Evolutionary conservation across 2,113 vertebrate genomes (phyloP).

Genomic region (Apistogramma diplotaenia): DNA sequence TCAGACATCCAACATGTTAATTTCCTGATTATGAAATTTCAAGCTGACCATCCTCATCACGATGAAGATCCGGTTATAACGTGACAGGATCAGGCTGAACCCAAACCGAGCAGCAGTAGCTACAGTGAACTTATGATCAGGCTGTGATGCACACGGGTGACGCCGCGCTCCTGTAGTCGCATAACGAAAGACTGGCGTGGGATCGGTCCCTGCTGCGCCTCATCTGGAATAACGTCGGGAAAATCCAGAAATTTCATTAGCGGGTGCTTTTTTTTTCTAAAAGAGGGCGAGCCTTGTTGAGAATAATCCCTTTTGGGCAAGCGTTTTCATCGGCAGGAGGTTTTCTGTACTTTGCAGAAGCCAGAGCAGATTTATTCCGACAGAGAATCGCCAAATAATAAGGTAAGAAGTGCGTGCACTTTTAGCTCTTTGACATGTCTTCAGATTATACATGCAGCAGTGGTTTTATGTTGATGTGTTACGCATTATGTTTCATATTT

Average conservation of each 20-base stretch:
- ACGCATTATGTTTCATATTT: slow-evolving; percentile 5
- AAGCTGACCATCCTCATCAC: slow-evolving; percentile 26
- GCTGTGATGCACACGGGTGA: slow-evolving; percentile 77
- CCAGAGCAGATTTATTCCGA: slow-evolving; percentile 61
- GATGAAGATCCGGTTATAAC: slow-evolving; percentile 42
- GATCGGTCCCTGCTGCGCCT: slow-evolving; percentile 73
- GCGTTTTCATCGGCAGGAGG: slow-evolving; percentile 51
- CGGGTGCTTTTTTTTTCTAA: slow-evolving; percentile 19
- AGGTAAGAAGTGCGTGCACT: slow-evolving; percentile 71
- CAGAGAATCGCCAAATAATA: slow-evolving; percentile 49
- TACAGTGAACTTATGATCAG: slow-evolving; percentile 60
- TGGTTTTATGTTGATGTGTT: slow-evolving; percentile 13
- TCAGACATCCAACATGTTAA: not conserved
- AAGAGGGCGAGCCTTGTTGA: slow-evolving; percentile 41
- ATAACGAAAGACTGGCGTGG: slow-evolving; percentile 63
- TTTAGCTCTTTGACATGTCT: slow-evolving; percentile 4
- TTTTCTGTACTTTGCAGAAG: slow-evolving; percentile 59
- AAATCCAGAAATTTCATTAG: slow-evolving; percentile 52
- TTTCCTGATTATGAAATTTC: slow-evolving; percentile 1
- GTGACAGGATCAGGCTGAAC: slow-evolving; percentile 48
- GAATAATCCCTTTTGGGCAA: slow-evolving; percentile 57
- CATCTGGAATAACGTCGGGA: slow-evolving; percentile 68
- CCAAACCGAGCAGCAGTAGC: slow-evolving; percentile 45
- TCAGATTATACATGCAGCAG: not conserved
- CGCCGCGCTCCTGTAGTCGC: slow-evolving; percentile 72